These are phyloP conservation scores for Ataeniobius toweri DNA, from an alignment of 2,797 vertebrate species.

Conservation along the genomic window DNA sequence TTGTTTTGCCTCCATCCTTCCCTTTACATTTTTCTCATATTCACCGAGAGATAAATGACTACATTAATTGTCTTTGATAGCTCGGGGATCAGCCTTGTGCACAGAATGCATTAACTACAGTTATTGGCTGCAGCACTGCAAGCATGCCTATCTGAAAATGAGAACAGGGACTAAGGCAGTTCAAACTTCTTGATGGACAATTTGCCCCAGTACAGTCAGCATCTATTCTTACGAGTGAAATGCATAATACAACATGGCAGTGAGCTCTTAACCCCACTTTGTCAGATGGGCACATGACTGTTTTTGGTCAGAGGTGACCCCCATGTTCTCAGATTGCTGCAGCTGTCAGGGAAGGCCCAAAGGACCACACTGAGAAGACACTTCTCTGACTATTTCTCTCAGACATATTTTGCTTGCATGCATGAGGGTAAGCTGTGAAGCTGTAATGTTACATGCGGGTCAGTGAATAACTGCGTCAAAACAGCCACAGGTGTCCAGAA, in stretches of 20 bases:
- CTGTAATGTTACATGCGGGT: conserved; percentile 23
- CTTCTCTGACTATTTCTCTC: conserved; percentile 29
- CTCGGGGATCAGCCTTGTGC: conserved; percentile 54
- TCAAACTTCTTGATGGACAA: conserved; percentile 16
- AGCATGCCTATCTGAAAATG: conserved; percentile 22
- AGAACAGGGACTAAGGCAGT: conserved; percentile 14
- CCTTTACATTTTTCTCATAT: conserved; percentile 45
- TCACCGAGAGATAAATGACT: conserved; percentile 56
- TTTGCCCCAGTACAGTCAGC: conserved; percentile 31
- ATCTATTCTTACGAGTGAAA: conserved; percentile 56
- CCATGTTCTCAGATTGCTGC: conserved; percentile 61
- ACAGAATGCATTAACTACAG: conserved; percentile 25
- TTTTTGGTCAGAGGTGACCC: conserved; percentile 53
- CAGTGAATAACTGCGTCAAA: conserved; percentile 47
- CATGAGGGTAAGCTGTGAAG: conserved; percentile 27
- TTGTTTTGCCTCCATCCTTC: conserved; percentile 4
- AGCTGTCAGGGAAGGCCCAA: conserved; percentile 59
- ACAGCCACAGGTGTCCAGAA: conserved; percentile 35
- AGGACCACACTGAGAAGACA: conserved; percentile 48
- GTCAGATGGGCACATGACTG: conserved; percentile 56
- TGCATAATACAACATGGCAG: conserved; percentile 65
- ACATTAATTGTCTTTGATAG: conserved; percentile 64
- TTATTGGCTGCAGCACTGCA: conserved; percentile 27
- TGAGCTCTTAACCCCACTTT: conserved; percentile 66
- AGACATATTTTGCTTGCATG: conserved; percentile 21